These are phyloP conservation scores for Steinernema carpocapsae DNA, from an alignment of 2,888 invertebrate species.

Conservation along the genomic window DNA sequence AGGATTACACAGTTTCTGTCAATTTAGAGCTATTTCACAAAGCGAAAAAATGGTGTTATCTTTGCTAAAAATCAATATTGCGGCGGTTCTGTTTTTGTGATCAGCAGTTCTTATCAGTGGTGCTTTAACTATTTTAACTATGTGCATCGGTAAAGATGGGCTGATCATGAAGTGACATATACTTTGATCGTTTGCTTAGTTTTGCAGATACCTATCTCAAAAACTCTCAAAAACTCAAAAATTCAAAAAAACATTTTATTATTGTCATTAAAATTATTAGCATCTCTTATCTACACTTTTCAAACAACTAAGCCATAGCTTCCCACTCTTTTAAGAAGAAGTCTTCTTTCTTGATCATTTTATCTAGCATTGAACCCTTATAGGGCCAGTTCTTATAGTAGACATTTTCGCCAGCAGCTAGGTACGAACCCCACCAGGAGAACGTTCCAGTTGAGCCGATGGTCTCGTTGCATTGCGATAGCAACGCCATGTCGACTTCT, in stretches of 20 bases:
- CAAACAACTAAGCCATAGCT: constrained; percentile 48
- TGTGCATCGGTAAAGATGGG: too few species aligned
- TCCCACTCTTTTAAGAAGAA: constrained; percentile 70
- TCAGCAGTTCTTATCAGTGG: too few species aligned
- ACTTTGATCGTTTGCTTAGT: too few species aligned
- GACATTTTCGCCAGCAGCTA: constrained; percentile 67
- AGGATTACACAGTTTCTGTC: too few species aligned
- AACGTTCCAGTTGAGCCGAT: constrained; percentile 70
- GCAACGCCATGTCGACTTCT: constrained; percentile 69
- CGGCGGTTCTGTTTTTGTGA: too few species aligned
- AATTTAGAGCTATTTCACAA: too few species aligned
- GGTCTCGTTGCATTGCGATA: constrained; percentile 68
- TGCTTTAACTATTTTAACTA: too few species aligned
- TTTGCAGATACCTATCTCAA: too few species aligned
- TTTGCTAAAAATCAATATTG: too few species aligned
- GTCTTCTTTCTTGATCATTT: constrained; percentile 65
- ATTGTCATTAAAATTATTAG: neutral
- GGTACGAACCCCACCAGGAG: constrained; percentile 71
- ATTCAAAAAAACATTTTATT: neutral
- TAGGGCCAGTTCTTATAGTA: constrained; percentile 70
- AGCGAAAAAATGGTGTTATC: too few species aligned
- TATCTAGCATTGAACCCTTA: constrained; percentile 66
- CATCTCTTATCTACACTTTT: neutral
- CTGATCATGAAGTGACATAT: too few species aligned
- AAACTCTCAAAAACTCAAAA: too few species aligned